Percentiles rank a stretch among this genome's conserved stretches.
phyloP scores from a whole-genome alignment of 2,113 vertebrate genomes.

The Phrynocephalus versicolor region DNA sequence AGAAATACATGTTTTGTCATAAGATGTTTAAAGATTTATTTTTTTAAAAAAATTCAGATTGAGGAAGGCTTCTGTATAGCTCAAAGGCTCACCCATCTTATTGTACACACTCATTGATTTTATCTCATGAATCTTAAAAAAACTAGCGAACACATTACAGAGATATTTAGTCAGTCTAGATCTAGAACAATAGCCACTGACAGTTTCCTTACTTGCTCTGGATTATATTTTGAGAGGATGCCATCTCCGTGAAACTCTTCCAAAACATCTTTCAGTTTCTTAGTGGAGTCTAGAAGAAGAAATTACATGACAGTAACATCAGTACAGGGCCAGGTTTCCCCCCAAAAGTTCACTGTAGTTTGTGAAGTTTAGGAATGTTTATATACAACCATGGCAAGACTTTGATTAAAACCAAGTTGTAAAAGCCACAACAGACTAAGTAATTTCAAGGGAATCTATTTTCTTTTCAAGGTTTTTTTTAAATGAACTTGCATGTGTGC shows the following conservation, averaged over 20 bases:
- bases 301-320: conserved; percentile 3
- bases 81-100: background rate
- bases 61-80: background rate
- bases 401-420: background rate
- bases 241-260: conserved; percentile 89
- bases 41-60: background rate
- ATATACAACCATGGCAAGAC: background rate
- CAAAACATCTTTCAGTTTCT: conserved; percentile 94
- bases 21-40: background rate
- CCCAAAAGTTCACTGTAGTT: background rate
- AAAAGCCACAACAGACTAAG: background rate
- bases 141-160: background rate
- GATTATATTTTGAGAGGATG: conserved; percentile 86
- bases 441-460: conserved; percentile 41
- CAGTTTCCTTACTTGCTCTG: conserved; percentile 83
- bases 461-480: conserved; percentile 42
- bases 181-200: background rate
- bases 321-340: background rate
- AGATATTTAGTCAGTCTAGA: background rate
- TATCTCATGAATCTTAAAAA: background rate
- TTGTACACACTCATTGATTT: background rate
- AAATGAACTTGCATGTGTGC: conserved; percentile 11
- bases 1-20: background rate
- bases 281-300: conserved; percentile 87
- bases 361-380: background rate